Evolutionary conservation across 2,888 invertebrate species (phyloP).

Genomic region (Brachypalpus laphriformis): DNA sequence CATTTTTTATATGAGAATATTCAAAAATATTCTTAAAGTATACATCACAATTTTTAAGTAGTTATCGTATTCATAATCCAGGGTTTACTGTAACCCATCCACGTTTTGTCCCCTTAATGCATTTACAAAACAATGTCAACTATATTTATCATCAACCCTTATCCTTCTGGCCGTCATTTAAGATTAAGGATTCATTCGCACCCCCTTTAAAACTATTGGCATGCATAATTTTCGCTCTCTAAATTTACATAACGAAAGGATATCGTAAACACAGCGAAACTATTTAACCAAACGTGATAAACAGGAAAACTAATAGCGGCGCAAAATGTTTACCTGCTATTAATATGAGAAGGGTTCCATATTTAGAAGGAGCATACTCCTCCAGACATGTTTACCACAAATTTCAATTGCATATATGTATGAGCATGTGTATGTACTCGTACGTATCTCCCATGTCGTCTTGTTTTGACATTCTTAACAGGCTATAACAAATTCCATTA

Average conservation of each 20-base stretch:
- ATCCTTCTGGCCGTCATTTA: neutral
- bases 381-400: too few relatives aligned
- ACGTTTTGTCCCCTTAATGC: neutral
- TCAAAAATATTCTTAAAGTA: too few relatives aligned
- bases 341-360: neutral
- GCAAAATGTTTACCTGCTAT: neutral
- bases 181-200: constrained; percentile 1
- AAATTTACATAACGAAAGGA: constrained; percentile 7
- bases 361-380: neutral
- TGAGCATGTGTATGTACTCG: too few relatives aligned
- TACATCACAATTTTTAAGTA: too few relatives aligned
- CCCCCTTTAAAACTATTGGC: neutral
- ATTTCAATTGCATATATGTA: too few relatives aligned
- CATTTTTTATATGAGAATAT: too few relatives aligned
- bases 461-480: neutral
- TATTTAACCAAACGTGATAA: neutral
- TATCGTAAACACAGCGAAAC: neutral
- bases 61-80: neutral
- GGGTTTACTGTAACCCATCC: neutral
- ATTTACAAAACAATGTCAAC: neutral
- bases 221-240: neutral
- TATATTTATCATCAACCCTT: neutral
- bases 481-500: neutral
- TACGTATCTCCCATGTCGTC: neutral
- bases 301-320: neutral